These are phyloP conservation scores for Mus pahari DNA, from an alignment of 2,113 vertebrate species.

Conservation along the genomic window DNA sequence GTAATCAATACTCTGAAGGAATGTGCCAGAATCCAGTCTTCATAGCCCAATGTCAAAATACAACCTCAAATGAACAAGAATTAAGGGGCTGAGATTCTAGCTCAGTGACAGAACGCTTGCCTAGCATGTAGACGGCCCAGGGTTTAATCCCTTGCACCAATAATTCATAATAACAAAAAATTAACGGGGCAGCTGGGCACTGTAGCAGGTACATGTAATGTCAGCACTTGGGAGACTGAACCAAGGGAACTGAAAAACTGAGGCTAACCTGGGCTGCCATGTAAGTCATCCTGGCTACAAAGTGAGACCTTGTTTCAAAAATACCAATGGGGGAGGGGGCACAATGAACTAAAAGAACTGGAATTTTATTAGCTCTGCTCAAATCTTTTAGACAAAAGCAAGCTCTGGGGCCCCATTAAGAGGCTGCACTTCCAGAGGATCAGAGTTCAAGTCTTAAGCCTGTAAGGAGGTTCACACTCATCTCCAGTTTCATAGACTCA, in stretches of 20 bases:
- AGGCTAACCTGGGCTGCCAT: not conserved
- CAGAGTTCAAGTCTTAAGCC: not conserved
- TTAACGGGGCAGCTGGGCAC: not conserved
- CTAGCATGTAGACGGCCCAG: not conserved
- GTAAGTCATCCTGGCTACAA: not conserved
- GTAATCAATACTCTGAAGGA: constrained; percentile 14
- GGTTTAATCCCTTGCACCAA: not conserved
- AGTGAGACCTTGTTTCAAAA: not conserved
- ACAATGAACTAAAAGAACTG: not conserved
- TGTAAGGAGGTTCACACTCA: not conserved
- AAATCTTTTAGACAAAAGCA: not conserved
- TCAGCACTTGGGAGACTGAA: not conserved
- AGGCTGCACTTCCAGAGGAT: not conserved
- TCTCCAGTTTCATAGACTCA: not conserved
- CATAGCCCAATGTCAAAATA: not conserved
- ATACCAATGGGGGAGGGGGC: not conserved
- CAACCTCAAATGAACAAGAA: not conserved
- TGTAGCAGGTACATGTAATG: not conserved
- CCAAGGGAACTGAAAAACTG: not conserved
- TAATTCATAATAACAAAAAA: not conserved
- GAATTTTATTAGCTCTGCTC: not conserved
- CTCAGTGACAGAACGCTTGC: not conserved
- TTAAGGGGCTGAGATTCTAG: not conserved
- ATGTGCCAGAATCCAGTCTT: constrained; percentile 24
- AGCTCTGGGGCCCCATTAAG: not conserved